A percentile compares a stretch with the other conserved stretches of the same genome.
These are phyloP conservation scores for Acrossocheilus fasciatus DNA, from an alignment of 2,797 vertebrate species.

Conservation along the genomic window DNA sequence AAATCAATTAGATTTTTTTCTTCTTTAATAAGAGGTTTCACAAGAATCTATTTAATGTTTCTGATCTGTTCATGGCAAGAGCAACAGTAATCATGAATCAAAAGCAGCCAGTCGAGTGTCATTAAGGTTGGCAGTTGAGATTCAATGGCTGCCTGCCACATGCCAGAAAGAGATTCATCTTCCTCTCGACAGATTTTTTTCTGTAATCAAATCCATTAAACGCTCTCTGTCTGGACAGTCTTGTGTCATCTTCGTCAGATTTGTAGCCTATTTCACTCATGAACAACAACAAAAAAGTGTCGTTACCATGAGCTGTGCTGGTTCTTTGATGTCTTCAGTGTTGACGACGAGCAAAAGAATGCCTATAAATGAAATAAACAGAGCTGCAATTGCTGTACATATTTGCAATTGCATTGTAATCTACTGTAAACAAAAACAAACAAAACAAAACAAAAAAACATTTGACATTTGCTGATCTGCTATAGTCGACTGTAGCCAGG, in stretches of 20 bases:
- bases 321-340: slow-evolving; percentile 68
- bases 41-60: background rate
- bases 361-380: slow-evolving; percentile 75
- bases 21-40: background rate
- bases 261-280: background rate
- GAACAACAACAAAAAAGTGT: background rate
- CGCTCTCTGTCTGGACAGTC: background rate
- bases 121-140: background rate
- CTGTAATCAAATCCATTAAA: background rate
- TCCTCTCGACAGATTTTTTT: no score
- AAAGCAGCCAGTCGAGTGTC: background rate
- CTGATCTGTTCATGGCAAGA: background rate
- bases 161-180: background rate
- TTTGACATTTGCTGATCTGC: background rate
- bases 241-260: background rate
- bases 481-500: background rate
- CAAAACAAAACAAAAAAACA: no score
- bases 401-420: slow-evolving; percentile 62
- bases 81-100: background rate
- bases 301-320: slow-evolving; percentile 84
- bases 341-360: slow-evolving; percentile 82
- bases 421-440: background rate
- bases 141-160: background rate
- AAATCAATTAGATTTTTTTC: background rate
- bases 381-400: slow-evolving; percentile 66